Evolutionary conservation across 2,888 invertebrate species (phyloP).

Genomic region (Noctua janthe): DNA sequence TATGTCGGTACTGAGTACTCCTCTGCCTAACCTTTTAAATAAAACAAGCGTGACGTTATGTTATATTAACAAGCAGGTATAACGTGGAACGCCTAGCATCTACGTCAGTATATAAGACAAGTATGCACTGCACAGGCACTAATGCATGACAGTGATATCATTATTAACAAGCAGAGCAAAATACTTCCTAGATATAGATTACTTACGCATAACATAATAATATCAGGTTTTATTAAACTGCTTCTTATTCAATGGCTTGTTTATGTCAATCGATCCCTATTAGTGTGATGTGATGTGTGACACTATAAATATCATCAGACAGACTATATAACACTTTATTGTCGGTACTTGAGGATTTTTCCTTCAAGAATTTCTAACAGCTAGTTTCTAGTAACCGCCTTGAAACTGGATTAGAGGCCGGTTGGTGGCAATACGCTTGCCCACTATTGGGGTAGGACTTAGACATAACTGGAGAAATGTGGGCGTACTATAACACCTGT

Average conservation of each 20-base stretch:
- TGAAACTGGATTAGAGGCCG: too few relatives aligned
- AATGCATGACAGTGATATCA: slow-evolving; percentile 7
- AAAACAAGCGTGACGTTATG: not conserved
- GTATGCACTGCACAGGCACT: not conserved
- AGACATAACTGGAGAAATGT: not conserved
- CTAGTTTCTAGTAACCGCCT: not conserved
- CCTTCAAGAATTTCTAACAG: not conserved
- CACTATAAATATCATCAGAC: not conserved
- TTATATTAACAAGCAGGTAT: not conserved
- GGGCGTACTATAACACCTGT: too few relatives aligned
- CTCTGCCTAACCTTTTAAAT: too few relatives aligned
- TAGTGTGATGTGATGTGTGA: not conserved
- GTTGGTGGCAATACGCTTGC: not conserved
- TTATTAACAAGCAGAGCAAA: not conserved
- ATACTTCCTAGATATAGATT: slow-evolving; percentile 27
- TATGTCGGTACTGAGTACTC: too few relatives aligned
- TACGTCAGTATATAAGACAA: not conserved
- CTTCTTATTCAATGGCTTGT: slow-evolving; percentile 21
- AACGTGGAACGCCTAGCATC: not conserved
- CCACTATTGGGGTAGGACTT: not conserved
- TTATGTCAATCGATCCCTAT: slow-evolving; percentile 17
- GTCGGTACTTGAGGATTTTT: not conserved
- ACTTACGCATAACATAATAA: slow-evolving; percentile 17
- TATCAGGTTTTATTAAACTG: slow-evolving; percentile 35
- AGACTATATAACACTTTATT: not conserved